Evolutionary conservation across 2,113 vertebrate species (phyloP).

Genomic region (Ictalurus punctatus): DNA sequence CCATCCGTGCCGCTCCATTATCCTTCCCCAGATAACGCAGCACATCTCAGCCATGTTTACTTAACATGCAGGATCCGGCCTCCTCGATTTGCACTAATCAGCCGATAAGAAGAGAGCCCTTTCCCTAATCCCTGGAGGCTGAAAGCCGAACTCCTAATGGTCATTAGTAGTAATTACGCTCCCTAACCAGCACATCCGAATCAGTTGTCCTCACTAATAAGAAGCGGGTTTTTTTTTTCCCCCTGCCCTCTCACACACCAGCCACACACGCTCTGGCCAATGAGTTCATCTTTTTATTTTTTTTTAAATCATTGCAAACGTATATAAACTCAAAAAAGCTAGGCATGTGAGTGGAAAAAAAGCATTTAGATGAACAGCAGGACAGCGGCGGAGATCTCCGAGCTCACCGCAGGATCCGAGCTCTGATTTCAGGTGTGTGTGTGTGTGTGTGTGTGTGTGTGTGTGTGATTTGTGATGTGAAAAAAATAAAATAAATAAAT

Average conservation of each 20-base stretch:
- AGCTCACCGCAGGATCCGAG: background rate
- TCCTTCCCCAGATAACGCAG: slow-evolving; percentile 65
- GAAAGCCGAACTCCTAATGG: slow-evolving; percentile 77
- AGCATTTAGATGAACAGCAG: slow-evolving; percentile 50
- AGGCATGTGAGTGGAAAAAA: background rate
- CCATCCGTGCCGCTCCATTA: slow-evolving; percentile 68
- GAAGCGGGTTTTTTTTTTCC: background rate
- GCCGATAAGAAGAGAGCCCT: slow-evolving; percentile 77
- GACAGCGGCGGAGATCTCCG: slow-evolving; percentile 36
- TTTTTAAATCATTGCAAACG: background rate
- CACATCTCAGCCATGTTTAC: slow-evolving; percentile 70
- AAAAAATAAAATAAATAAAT: background rate
- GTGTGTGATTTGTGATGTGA: background rate
- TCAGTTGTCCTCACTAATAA: slow-evolving; percentile 51
- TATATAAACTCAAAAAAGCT: background rate
- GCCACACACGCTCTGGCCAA: background rate
- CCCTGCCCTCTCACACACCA: slow-evolving; percentile 44
- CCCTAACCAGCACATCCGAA: slow-evolving; percentile 66
- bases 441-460: slow-evolving; percentile 7
- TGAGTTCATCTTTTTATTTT: background rate
- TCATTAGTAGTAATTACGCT: slow-evolving; percentile 80
- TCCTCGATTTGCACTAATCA: slow-evolving; percentile 77
- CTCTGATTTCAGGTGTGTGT: slow-evolving; percentile 13
- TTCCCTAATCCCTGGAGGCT: slow-evolving; percentile 69
- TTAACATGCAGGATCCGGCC: slow-evolving; percentile 75